Conservation (phyloP, 2,797 vertebrate genomes). For the Hoplostethus mediterraneus region DNA sequence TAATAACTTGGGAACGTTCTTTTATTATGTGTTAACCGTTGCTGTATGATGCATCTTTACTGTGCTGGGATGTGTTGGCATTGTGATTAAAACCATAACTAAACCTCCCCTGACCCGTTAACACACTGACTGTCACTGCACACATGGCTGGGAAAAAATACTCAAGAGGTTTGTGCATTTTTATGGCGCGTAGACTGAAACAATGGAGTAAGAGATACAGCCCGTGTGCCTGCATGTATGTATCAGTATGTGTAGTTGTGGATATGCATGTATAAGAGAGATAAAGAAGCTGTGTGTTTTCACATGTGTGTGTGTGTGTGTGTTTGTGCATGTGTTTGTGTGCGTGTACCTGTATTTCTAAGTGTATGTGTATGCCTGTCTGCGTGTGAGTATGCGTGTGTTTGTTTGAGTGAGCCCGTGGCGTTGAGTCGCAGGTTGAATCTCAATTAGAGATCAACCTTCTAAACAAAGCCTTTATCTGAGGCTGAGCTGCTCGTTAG, state of each 20-base stretch:
- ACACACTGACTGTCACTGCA: slow-evolving; percentile 47
- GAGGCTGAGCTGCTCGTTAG: slow-evolving; percentile 70
- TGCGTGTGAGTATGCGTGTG: slow-evolving; percentile 2
- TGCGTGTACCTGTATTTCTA: neutral
- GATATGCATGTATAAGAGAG: neutral
- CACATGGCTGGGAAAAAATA: slow-evolving; percentile 58
- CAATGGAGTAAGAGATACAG: slow-evolving; percentile 58
- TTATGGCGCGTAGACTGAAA: slow-evolving; percentile 56
- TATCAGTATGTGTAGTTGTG: slow-evolving; percentile 14
- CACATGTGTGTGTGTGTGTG: too few relatives aligned
- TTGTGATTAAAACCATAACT: neutral
- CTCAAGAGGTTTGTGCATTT: slow-evolving; percentile 57
- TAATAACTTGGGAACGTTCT: too few relatives aligned
- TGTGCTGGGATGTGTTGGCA: neutral
- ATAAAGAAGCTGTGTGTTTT: too few relatives aligned
- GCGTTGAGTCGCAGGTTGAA: slow-evolving; percentile 71
- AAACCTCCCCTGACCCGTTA: slow-evolving; percentile 18
- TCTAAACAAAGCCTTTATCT: slow-evolving; percentile 74
- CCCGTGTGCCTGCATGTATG: slow-evolving; percentile 11
- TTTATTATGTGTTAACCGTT: too few relatives aligned
- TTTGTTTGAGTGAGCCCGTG: slow-evolving; percentile 55
- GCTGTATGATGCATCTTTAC: neutral
- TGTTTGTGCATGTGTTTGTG: neutral
- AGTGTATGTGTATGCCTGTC: neutral
- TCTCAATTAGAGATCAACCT: slow-evolving; percentile 75